Conservation (phyloP, 1,140 invertebrate genomes). For the Elysia chlorotica region DNA sequence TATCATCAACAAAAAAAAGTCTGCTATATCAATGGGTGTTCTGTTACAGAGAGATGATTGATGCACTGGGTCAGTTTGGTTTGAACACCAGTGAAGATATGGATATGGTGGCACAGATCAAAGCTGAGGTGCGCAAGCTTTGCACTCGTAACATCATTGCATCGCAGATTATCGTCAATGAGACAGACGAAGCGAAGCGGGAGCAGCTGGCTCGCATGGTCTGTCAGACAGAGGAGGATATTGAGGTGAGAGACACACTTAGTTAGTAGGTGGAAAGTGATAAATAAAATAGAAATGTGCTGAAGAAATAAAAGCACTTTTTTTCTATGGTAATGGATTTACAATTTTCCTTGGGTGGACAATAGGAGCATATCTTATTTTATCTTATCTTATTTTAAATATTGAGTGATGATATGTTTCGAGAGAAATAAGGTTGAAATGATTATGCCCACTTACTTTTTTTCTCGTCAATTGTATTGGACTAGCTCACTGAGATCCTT, state of each 20-base stretch:
- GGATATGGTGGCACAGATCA: constrained; percentile 60
- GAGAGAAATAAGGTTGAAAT: no score
- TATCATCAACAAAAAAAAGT: no score
- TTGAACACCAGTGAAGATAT: constrained; percentile 57
- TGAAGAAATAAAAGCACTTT: neutral
- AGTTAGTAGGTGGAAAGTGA: no score
- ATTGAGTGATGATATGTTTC: no score
- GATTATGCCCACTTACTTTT: no score
- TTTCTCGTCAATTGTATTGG: no score
- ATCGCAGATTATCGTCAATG: constrained; percentile 49
- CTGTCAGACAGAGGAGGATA: constrained; percentile 42
- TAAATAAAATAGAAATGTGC: no score
- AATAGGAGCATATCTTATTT: no score
- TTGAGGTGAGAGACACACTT: constrained; percentile 45
- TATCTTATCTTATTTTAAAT: no score
- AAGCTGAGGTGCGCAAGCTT: constrained; percentile 59
- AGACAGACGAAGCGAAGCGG: constrained; percentile 42
- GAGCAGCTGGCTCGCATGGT: constrained; percentile 49
- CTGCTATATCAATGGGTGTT: no score
- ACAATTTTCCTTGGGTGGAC: no score
- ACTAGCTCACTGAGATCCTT: constrained; percentile 93
- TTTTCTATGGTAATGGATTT: neutral
- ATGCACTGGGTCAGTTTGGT: constrained; percentile 50
- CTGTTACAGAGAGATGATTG: constrained; percentile 58
- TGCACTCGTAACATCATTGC: constrained; percentile 54